Evolutionary conservation across 2,113 vertebrate genomes (phyloP).

Genomic region (Arenaria interpres): DNA sequence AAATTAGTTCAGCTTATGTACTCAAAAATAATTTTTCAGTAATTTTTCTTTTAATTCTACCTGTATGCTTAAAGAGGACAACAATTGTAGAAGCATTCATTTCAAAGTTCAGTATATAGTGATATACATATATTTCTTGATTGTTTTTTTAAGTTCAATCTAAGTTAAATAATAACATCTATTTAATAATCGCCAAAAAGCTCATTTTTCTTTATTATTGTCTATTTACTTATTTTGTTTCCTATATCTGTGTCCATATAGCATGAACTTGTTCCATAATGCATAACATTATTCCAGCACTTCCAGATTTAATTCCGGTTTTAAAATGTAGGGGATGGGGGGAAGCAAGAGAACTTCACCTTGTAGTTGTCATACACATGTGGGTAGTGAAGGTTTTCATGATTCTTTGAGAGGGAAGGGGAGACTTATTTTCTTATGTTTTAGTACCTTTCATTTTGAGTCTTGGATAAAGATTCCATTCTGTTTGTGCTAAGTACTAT

Average conservation of each 20-base stretch:
- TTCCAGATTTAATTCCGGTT: not conserved
- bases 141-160: not conserved
- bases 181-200: not conserved
- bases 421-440: not conserved
- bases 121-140: not conserved
- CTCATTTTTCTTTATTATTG: not conserved
- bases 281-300: accelerated
- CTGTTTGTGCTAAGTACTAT: not conserved
- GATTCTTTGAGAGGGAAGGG: not conserved
- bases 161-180: not conserved
- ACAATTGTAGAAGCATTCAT: not conserved
- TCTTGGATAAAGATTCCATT: not conserved
- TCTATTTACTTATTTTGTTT: not conserved
- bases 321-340: accelerated
- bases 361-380: accelerated
- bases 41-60: not conserved
- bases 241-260: not conserved
- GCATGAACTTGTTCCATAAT: not conserved
- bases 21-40: not conserved
- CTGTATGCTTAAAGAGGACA: not conserved
- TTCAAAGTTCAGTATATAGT: not conserved
- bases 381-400: not conserved
- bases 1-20: not conserved
- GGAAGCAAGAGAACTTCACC: not conserved
- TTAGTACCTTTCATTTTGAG: not conserved